Base-by-base conservation (phyloP, 2,797 vertebrate genomes). In the Coccyzus lansbergi region DNA sequence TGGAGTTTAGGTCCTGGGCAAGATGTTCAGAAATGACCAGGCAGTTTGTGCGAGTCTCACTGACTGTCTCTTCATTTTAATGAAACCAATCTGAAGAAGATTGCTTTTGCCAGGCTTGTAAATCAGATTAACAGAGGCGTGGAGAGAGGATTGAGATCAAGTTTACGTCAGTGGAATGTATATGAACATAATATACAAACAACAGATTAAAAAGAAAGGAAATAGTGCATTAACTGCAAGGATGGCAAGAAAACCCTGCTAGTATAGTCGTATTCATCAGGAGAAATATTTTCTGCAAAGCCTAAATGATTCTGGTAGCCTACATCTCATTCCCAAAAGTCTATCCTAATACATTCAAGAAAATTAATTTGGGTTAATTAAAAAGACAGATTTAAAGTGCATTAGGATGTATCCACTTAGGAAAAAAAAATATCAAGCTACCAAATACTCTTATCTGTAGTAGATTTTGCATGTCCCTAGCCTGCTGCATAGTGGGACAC, bases 291-390 rank as follows among this genome's bases (percentile, higher is more conserved):
- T 96, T 72, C 83, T 93, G 70, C 77, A 93, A 94, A 92, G 65
- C 94, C 58, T 87, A 81, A 65, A 88, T 86, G 76, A 88, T 90
- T 94, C 76, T 81, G n/a, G 55, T 89, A 92, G 90, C 83, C 94
- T 96, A 90, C 42, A 90, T 95, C 85, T 94, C 76, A 90, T 86
- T 96, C 91, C 92, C 94, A 64, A 78, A 92, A 93, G 95, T 90
- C 85, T 95, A 36, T 58, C 42, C 38, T 90, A 78, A 92, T 78
- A 69, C 91, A 86, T 86, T 92, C 65, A 93, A 86, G 85, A 91
- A 95, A 96, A 91, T 95, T 94, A 95, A 96, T 95, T 94, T 93
- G n/a, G 79, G 62, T 92, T 94, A 94, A 93, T 92, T 92, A 96
- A 94, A 93, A 93, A 89, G 92, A 71, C 86, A 94, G 87, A 92